A percentile compares a stretch with the other conserved stretches of the same genome.
These are phyloP conservation scores for Turritopsis dohrnii DNA, from an alignment of 30 jellyfish, hydroid and myxozoan genomes.

Conservation along the genomic window DNA sequence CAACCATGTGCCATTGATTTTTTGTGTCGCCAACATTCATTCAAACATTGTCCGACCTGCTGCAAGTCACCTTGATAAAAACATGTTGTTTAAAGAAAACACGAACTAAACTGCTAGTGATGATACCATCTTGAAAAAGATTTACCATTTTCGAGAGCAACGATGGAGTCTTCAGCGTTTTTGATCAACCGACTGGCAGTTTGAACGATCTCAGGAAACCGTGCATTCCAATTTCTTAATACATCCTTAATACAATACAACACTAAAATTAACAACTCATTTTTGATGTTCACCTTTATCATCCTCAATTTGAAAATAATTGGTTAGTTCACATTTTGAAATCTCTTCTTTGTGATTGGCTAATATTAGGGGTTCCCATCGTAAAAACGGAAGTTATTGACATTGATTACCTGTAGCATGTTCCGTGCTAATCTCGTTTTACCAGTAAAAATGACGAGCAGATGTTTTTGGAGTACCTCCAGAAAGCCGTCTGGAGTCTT, in stretches of 20 bases:
- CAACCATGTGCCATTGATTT: conserved; percentile 98
- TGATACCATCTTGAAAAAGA: background rate
- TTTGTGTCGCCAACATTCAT: conserved; percentile 82
- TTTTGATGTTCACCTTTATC: too few species aligned
- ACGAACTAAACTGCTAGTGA: background rate
- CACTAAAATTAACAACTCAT: too few species aligned
- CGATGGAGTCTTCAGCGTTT: conserved; percentile 75
- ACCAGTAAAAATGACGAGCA: conserved; percentile 85
- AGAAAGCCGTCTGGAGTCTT: conserved; percentile 74
- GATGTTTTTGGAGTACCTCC: conserved; percentile 64
- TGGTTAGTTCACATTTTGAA: too few species aligned
- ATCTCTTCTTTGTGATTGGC: too few species aligned
- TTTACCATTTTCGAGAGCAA: conserved; percentile 71
- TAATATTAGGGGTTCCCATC: too few species aligned
- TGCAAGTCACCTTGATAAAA: conserved; percentile 87
- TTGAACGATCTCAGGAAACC: conserved; percentile 77
- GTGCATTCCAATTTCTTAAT: conserved; percentile 93
- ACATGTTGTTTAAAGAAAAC: background rate
- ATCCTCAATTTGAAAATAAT: too few species aligned
- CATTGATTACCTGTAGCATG: conserved; percentile 85
- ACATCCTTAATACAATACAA: conserved; percentile 58
- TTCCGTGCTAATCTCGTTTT: conserved; percentile 93
- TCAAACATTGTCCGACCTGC: conserved; percentile 61
- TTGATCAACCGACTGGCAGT: conserved; percentile 69
- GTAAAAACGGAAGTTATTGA: too few species aligned